These are phyloP conservation scores for Odontamblyopus lacepedii DNA, from an alignment of 2,797 vertebrate genomes.

Conservation along the genomic window DNA sequence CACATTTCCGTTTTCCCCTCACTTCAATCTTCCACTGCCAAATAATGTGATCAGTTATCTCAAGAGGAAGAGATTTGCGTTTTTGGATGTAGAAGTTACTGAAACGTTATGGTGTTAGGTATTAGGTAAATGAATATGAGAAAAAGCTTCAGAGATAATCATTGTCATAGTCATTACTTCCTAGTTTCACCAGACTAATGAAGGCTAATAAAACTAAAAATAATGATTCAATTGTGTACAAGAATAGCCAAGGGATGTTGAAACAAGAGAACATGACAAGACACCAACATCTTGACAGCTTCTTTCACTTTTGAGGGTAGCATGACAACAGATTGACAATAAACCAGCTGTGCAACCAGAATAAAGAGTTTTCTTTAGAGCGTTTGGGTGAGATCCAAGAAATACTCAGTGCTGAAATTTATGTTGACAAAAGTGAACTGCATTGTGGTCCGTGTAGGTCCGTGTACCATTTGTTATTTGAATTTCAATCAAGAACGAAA, in stretches of 20 bases:
- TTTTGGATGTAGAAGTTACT: background rate
- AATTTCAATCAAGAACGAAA: no score
- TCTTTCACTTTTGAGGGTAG: background rate
- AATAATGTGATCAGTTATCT: slow-evolving; percentile 7
- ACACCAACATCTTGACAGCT: background rate
- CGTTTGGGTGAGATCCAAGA: background rate
- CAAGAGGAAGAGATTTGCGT: slow-evolving; percentile 16
- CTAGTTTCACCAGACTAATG: background rate
- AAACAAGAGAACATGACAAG: background rate
- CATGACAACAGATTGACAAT: background rate
- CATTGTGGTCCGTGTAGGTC: no score
- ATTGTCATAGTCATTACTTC: background rate
- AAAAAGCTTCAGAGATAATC: background rate
- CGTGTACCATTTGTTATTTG: no score
- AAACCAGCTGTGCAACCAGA: background rate
- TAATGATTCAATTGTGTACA: background rate
- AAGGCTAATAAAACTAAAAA: slow-evolving; percentile 1
- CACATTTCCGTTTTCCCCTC: slow-evolving; percentile 57
- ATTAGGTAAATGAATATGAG: background rate
- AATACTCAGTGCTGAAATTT: background rate
- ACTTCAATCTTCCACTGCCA: slow-evolving; percentile 33
- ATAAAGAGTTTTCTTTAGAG: background rate
- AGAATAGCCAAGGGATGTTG: background rate
- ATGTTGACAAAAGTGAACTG: no score
- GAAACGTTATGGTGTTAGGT: background rate